Conservation (phyloP, 2,797 vertebrate genomes). For the Hyperoplus lanceolatus region DNA sequence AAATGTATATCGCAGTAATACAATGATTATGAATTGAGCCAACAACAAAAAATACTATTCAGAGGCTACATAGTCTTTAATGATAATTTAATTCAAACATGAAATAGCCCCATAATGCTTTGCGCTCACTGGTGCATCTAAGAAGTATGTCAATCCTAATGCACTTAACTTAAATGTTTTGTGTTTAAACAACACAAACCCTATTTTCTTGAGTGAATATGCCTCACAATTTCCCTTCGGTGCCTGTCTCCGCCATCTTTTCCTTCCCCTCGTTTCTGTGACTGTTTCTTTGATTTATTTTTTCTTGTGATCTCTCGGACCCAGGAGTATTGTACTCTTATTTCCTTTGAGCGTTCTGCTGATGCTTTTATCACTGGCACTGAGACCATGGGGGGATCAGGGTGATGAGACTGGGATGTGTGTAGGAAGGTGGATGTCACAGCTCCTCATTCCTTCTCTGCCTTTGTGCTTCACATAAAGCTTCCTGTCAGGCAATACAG, state of each 20-base stretch:
- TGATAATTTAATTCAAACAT: no score
- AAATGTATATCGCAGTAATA: no score
- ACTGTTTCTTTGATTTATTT: constrained; percentile 22
- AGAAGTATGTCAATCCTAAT: no score
- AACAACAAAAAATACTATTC: no score
- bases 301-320: not conserved
- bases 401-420: not conserved
- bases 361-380: constrained; percentile 20
- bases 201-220: not conserved
- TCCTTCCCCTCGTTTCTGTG: not conserved
- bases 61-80: no score
- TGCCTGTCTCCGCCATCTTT: not conserved
- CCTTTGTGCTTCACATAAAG: not conserved
- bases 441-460: constrained; percentile 33
- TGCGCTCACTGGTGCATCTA: no score
- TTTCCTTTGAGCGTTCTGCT: constrained; percentile 13
- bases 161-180: no score
- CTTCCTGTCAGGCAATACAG: not conserved
- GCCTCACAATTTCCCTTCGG: no score
- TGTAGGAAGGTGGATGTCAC: not conserved
- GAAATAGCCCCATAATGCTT: no score
- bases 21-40: no score
- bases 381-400: constrained; percentile 1
- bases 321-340: not conserved
- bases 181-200: no score